These are phyloP conservation scores for Thera obeliscata DNA, from an alignment of 2,888 invertebrate species.

Conservation along the genomic window DNA sequence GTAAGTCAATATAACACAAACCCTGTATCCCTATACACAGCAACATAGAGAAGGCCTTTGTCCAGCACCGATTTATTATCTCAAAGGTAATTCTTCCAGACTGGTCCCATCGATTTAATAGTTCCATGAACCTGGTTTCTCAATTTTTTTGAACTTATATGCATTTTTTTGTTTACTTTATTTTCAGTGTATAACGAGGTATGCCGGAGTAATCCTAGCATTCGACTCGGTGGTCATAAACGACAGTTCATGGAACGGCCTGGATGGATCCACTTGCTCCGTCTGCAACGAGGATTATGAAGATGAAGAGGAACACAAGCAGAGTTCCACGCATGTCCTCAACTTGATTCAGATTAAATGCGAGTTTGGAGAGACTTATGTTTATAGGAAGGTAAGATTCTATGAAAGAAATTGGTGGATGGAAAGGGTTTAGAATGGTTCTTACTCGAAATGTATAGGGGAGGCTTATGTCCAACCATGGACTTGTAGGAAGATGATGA, in stretches of 20 bases:
- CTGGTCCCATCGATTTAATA: too few species aligned
- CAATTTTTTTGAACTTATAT: too few species aligned
- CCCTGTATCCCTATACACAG: too few species aligned
- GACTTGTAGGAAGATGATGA: too few species aligned
- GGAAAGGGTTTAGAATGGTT: too few species aligned
- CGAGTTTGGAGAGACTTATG: conserved; percentile 44
- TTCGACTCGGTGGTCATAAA: conserved; percentile 40
- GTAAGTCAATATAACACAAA: too few species aligned
- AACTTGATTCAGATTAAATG: conserved; percentile 56
- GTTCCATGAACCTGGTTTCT: too few species aligned
- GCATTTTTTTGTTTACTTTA: not conserved
- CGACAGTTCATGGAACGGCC: conserved; percentile 58
- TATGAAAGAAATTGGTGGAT: not conserved
- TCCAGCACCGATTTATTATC: too few species aligned
- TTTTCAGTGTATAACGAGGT: conserved; percentile 18
- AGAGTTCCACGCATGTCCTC: conserved; percentile 49
- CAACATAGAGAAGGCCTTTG: too few species aligned
- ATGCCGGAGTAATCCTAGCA: conserved; percentile 24
- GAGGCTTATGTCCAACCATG: too few species aligned
- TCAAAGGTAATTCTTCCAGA: too few species aligned
- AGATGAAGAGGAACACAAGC: conserved; percentile 49
- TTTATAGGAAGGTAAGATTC: conserved; percentile 57
- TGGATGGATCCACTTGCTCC: conserved; percentile 54
- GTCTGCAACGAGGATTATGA: conserved; percentile 60
- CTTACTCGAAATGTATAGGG: too few species aligned